phyloP scores from a whole-genome alignment of 2,797 vertebrate species.

The Protonibea diacanthus region DNA sequence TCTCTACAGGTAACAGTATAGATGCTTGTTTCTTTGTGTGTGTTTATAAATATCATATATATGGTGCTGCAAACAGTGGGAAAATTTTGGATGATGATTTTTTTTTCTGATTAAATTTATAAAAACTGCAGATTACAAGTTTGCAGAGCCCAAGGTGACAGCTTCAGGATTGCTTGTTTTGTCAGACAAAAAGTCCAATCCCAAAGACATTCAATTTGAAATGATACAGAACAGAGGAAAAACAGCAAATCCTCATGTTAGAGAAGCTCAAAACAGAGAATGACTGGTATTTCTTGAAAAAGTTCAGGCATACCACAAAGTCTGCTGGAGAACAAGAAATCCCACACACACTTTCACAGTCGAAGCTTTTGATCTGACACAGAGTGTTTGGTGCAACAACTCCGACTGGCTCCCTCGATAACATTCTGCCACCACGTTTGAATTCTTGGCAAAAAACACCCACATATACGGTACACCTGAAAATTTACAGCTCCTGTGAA shows the following conservation, averaged over 20 bases:
- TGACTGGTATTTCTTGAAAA: neutral
- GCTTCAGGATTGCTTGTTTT: neutral
- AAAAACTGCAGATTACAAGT: neutral
- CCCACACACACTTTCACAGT: neutral
- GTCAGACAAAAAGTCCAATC: neutral
- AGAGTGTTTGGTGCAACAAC: neutral
- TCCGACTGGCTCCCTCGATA: neutral
- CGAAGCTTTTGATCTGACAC: neutral
- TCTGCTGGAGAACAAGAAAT: neutral
- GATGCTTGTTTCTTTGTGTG: neutral
- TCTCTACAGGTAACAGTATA: neutral
- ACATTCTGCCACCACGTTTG: neutral
- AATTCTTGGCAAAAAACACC: conserved; percentile 14
- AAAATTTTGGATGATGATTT: too few species aligned
- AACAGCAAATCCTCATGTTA: neutral
- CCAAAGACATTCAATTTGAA: neutral
- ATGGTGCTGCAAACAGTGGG: neutral
- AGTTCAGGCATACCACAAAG: neutral
- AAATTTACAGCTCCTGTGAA: neutral
- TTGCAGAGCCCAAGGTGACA: neutral
- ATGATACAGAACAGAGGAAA: neutral
- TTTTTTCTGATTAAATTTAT: neutral
- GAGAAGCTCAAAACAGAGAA: neutral
- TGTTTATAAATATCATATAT: neutral
- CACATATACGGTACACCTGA: neutral